Evolutionary conservation across 2,113 vertebrate genomes (phyloP).

Genomic region (Pontoporia blainvillei): DNA sequence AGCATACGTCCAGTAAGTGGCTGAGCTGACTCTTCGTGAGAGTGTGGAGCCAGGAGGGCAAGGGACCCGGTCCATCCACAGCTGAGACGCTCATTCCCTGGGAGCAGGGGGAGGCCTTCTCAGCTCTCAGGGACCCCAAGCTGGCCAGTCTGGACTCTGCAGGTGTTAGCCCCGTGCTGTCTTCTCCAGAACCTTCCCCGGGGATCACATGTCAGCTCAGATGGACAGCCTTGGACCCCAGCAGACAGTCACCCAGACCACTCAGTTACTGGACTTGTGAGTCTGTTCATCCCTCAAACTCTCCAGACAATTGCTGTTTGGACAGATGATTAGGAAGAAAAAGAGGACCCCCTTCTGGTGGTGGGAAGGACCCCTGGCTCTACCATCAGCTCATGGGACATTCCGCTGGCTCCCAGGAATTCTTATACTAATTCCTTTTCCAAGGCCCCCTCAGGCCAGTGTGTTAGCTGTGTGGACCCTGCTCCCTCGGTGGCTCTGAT

Average conservation of each 20-base stretch:
- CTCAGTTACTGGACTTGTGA: not conserved
- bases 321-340: not conserved
- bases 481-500: not conserved
- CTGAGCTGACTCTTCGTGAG: not conserved
- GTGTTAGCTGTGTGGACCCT: not conserved
- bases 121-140: not conserved
- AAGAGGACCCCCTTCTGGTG: not conserved
- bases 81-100: not conserved
- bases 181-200: not conserved
- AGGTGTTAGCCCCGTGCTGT: not conserved
- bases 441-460: not conserved
- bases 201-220: not conserved
- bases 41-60: not conserved
- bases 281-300: not conserved
- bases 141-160: not conserved
- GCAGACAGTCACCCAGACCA: not conserved
- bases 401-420: not conserved
- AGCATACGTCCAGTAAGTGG: not conserved
- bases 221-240: not conserved
- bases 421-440: not conserved
- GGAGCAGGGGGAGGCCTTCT: not conserved
- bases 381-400: rapidly evolving
- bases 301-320: not conserved
- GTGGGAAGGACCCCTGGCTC: not conserved
- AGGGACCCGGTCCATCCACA: not conserved